A percentile compares a stretch with the other conserved stretches of the same genome.
phyloP scores from a whole-genome alignment of 1,140 invertebrate species.

The Heliconius hewitsoni region DNA sequence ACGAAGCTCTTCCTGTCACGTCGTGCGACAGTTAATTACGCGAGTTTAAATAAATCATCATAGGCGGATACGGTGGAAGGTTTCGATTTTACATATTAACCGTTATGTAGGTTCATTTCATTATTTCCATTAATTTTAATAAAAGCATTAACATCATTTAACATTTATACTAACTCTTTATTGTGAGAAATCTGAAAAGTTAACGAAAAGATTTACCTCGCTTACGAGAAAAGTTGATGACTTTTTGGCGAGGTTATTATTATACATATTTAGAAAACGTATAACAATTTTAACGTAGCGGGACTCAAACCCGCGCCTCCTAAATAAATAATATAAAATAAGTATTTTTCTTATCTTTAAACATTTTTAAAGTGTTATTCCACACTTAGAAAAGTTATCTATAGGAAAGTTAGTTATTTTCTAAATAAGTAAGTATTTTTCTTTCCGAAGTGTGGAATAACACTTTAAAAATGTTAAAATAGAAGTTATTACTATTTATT shows the following conservation, averaged over 20 bases:
- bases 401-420: no score
- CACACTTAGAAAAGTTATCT: no score
- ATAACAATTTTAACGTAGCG: no score
- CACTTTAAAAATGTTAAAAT: no score
- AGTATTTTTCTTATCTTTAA: no score
- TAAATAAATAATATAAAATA: no score
- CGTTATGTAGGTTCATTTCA: background rate
- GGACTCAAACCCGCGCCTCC: no score
- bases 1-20: slow-evolving; percentile 75
- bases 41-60: slow-evolving; percentile 81
- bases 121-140: background rate
- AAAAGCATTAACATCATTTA: background rate
- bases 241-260: no score
- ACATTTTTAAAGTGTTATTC: no score
- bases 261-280: background rate
- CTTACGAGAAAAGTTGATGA: no score
- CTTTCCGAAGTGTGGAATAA: no score
- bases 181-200: background rate
- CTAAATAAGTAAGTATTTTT: no score
- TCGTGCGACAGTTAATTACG: slow-evolving; percentile 80
- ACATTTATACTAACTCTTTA: background rate
- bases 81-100: slow-evolving; percentile 54
- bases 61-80: slow-evolving; percentile 70
- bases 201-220: background rate
- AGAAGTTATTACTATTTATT: background rate